Evolutionary conservation across 1,140 invertebrate genomes (phyloP).

Genomic region (Macrobrachium nipponense): DNA sequence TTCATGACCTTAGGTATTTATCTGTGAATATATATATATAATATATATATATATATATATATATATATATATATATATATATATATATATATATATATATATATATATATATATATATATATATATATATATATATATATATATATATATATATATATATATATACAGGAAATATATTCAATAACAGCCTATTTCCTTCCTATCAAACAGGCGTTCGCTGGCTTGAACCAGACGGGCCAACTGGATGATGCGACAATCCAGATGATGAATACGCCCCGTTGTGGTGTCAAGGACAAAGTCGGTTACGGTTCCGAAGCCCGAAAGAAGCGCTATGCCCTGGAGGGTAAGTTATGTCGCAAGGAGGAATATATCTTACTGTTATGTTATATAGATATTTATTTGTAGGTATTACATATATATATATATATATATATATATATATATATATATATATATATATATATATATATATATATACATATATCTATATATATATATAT

Average conservation of each 20-base stretch:
- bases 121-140: neutral
- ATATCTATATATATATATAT: neutral
- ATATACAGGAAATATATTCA: neutral
- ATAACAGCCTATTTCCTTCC: neutral
- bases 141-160: neutral
- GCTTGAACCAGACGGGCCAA: conserved; percentile 74
- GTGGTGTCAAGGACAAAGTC: conserved; percentile 89
- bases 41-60: too few species aligned
- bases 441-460: conserved; percentile 19
- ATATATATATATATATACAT: neutral
- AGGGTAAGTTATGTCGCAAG: conserved; percentile 73
- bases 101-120: neutral
- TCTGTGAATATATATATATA: too few species aligned
- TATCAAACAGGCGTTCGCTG: conserved; percentile 77
- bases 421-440: conserved; percentile 23
- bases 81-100: too few species aligned
- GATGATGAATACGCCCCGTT: conserved; percentile 79
- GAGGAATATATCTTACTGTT: neutral
- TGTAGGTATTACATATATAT: too few species aligned
- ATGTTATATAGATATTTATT: neutral
- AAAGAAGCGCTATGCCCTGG: conserved; percentile 84
- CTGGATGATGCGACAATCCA: conserved; percentile 73
- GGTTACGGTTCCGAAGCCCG: conserved; percentile 79
- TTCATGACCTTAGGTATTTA: too few species aligned
- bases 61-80: too few species aligned